Evolutionary conservation across 1,140 invertebrate genomes (phyloP), one percentile per base, ranked within the genome.

Genomic region (Magallana ariakensis): DNA sequence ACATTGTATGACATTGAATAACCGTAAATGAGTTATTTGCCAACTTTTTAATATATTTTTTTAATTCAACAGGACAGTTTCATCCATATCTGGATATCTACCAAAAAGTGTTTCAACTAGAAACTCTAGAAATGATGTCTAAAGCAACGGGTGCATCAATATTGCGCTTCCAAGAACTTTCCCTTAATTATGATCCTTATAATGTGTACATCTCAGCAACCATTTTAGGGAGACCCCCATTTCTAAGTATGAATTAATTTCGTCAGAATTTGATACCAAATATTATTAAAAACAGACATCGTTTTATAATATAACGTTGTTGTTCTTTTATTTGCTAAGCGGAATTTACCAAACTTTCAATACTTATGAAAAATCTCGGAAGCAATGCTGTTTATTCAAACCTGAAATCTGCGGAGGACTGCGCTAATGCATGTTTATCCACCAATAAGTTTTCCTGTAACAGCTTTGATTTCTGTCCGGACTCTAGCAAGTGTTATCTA

Each of bases 381-480:
- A 70, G 57, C 15, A 54, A 85, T 58, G 85, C 85, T 16, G 60
- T 62, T 6, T 87, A 70, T 60, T 22, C 58, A n/a, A 80, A 70
- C 22, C 80, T 87, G 7, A 56, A 46, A 0, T 84, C 88, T 56
- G 46, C 85, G 13, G 56, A 80, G 16, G 83, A 87, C 55, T 89
- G 88, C 85, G 88, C 88, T 10, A 60, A 85, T 56, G 19, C 33
- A 9, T 62, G 85, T 54, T 4, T 46, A 46, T 60, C 75, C 11
- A 56, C 60, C 4, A 62, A 22, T 15, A 19, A 81, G 8, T 88
- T 80, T 53, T 33, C 86, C 1, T 91, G 91, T 84, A 91, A 91
- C 80, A 90, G 91, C 66, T 91, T 90, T 84, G 87, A 91, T 62
- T 83, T 86, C 13, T 91, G 91, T 60, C 57, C 83, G 19, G 66